Conservation (phyloP, 2,113 vertebrate species). For the Perca schrenkii region DNA sequence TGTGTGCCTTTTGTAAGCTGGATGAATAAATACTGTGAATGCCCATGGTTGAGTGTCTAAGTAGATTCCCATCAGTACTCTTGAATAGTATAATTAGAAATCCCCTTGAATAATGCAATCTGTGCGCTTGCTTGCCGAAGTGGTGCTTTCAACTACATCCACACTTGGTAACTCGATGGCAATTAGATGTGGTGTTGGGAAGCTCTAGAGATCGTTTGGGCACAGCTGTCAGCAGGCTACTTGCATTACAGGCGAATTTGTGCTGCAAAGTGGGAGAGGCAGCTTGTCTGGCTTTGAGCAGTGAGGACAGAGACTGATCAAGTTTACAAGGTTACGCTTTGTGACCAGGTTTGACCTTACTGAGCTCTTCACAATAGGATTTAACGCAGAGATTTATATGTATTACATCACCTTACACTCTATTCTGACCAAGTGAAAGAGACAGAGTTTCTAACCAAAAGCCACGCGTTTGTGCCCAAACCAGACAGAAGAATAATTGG, state of each 20-base stretch:
- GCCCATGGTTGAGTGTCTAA: constrained; percentile 1
- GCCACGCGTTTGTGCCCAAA: neutral
- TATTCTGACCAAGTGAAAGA: neutral
- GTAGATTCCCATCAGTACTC: constrained; percentile 35
- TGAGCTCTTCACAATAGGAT: neutral
- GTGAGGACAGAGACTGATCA: neutral
- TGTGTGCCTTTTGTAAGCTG: neutral
- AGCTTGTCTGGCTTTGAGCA: neutral
- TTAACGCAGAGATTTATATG: neutral
- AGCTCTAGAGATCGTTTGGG: constrained; percentile 40
- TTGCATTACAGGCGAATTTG: constrained; percentile 23
- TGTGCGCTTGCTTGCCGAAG: constrained; percentile 37
- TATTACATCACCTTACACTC: neutral
- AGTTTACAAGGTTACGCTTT: neutral
- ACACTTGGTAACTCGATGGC: constrained; percentile 4
- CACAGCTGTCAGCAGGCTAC: constrained; percentile 41
- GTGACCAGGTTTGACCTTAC: neutral
- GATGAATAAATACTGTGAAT: neutral
- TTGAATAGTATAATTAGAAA: constrained; percentile 21
- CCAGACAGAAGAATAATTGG: neutral
- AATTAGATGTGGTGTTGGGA: constrained; percentile 41
- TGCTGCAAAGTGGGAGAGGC: neutral
- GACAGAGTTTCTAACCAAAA: neutral
- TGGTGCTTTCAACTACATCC: neutral
- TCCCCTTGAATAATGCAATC: constrained; percentile 26